Percentiles rank a stretch among this genome's conserved stretches.
These are phyloP conservation scores for Lordiphosa clarofinis DNA, from an alignment of 1,140 invertebrate species.

Conservation along the genomic window DNA sequence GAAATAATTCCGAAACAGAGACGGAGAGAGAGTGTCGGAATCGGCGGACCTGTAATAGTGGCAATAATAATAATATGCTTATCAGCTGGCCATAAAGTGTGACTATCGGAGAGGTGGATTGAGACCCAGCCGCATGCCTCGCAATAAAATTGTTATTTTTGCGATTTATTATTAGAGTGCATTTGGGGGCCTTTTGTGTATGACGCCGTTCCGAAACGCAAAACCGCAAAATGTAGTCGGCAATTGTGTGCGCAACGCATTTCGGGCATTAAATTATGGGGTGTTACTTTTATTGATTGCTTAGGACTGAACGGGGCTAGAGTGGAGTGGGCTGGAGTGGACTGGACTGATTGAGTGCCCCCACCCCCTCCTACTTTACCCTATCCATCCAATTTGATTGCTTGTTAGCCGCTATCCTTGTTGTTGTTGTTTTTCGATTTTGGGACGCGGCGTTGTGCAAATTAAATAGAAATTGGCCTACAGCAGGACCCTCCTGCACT, in stretches of 20 bases:
- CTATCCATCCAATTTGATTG: conserved; percentile 35
- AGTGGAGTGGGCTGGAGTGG: background rate
- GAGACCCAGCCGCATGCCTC: conserved; percentile 45
- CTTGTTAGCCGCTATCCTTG: conserved; percentile 32
- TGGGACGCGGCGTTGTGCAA: conserved; percentile 36
- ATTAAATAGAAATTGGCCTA: conserved; percentile 59
- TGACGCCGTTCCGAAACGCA: conserved; percentile 6
- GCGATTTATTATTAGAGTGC: conserved; percentile 77
- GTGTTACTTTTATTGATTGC: conserved; percentile 76
- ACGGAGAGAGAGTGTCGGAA: background rate
- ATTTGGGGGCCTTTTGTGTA: conserved; percentile 53
- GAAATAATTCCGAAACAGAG: conserved; percentile 34
- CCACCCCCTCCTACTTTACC: conserved; percentile 8
- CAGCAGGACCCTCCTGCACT: conserved; percentile 7
- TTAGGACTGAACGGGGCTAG: background rate
- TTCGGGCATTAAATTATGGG: conserved; percentile 73
- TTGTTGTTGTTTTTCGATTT: conserved; percentile 65
- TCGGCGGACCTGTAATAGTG: conserved; percentile 46
- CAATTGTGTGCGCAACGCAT: conserved; percentile 64
- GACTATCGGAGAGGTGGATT: conserved; percentile 45
- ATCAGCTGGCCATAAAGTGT: conserved; percentile 63
- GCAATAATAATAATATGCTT: conserved; percentile 76
- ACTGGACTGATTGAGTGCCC: conserved; percentile 30
- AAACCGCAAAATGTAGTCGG: conserved; percentile 64
- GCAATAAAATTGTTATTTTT: conserved; percentile 76